Evolutionary conservation across 2,888 invertebrate genomes (phyloP).

Genomic region (Scelioninae gen. 1): DNA sequence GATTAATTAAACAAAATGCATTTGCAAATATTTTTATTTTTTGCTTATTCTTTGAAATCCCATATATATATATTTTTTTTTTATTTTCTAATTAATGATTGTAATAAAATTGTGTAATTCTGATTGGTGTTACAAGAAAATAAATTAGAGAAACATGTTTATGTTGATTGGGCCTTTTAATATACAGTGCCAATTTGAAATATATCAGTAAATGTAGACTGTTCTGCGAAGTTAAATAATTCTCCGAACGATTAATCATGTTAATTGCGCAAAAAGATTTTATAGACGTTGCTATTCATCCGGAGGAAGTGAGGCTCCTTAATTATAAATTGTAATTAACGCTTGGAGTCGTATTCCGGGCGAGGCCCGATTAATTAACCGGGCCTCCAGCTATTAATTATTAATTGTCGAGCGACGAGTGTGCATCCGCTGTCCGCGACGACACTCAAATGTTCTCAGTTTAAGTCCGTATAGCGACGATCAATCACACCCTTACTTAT

Average conservation of each 20-base stretch:
- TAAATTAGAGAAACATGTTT: too few species aligned
- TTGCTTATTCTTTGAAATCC: too few species aligned
- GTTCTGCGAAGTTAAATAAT: conserved; percentile 76
- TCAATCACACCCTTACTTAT: conserved; percentile 65
- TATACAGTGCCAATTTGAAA: too few species aligned
- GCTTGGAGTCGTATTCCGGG: conserved; percentile 75
- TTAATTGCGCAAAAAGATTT: conserved; percentile 78
- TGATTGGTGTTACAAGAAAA: too few species aligned
- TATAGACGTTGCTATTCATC: conserved; percentile 56
- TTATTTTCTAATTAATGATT: too few species aligned
- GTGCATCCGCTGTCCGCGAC: conserved; percentile 77
- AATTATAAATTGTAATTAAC: conserved; percentile 84
- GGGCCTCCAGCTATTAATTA: conserved; percentile 81
- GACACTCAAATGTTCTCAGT: conserved; percentile 74
- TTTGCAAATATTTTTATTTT: too few species aligned
- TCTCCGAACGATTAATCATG: conserved; percentile 82
- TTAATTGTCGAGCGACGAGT: conserved; percentile 78
- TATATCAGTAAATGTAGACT: too few species aligned
- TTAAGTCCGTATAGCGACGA: conserved; percentile 56
- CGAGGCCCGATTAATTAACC: conserved; percentile 81
- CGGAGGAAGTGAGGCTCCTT: conserved; percentile 78
- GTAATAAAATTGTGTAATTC: too few species aligned
- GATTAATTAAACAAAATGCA: too few species aligned
- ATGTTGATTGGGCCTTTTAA: too few species aligned
- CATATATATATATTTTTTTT: too few species aligned